Conservation (phyloP, 2,888 invertebrate genomes). For the Cynaeus angustus region DNA sequence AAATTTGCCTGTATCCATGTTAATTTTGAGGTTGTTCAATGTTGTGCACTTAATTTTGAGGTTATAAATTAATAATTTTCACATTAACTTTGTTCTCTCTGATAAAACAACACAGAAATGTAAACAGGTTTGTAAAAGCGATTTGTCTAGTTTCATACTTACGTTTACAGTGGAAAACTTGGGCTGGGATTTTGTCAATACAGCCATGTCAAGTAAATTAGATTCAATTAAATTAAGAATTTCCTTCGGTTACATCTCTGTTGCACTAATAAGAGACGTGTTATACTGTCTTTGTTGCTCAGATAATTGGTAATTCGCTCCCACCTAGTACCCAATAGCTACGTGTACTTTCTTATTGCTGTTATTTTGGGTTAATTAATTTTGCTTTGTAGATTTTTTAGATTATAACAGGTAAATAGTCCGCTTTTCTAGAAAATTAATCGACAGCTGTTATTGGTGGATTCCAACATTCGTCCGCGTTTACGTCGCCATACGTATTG, state of each 20-base stretch:
- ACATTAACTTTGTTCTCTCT: too few species aligned
- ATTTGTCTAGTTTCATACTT: slow-evolving; percentile 4
- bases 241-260: slow-evolving; percentile 26
- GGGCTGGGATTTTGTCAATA: slow-evolving; percentile 41
- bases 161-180: slow-evolving; percentile 14
- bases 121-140: too few species aligned
- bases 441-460: too few species aligned
- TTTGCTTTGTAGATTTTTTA: slow-evolving; percentile 36
- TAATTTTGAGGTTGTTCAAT: slow-evolving; percentile 25
- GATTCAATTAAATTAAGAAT: slow-evolving; percentile 49
- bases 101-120: too few species aligned
- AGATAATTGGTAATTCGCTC: slow-evolving; percentile 47
- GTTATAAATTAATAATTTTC: not conserved
- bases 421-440: not conserved
- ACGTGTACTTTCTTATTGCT: slow-evolving; percentile 40
- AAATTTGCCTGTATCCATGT: slow-evolving; percentile 57
- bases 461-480: too few species aligned
- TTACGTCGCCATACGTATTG: too few species aligned
- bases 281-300: slow-evolving; percentile 29
- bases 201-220: slow-evolving; percentile 46
- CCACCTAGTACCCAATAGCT: slow-evolving; percentile 33
- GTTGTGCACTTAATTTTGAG: not conserved
- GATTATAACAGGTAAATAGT: slow-evolving; percentile 9
- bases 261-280: not conserved
- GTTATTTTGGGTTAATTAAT: slow-evolving; percentile 41